These are phyloP conservation scores for Sinopyrophorus schimmeli DNA, from an alignment of 2,888 invertebrate species.

Conservation along the genomic window DNA sequence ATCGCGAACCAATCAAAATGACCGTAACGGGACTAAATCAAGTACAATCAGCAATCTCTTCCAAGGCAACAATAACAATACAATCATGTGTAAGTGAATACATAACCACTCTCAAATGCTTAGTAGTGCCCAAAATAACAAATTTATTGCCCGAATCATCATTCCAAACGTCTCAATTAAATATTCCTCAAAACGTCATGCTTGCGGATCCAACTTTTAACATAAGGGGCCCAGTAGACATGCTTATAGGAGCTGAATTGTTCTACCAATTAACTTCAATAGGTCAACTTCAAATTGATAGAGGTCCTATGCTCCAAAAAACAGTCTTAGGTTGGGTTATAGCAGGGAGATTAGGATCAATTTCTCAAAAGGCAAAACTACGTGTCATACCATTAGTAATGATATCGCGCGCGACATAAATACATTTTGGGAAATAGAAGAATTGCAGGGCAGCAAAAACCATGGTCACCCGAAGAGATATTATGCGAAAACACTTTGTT, in stretches of 20 bases:
- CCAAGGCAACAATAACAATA: too few relatives aligned
- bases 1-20: too few relatives aligned
- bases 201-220: constrained; percentile 21
- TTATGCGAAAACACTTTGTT: constrained; percentile 35
- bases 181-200: constrained; percentile 12
- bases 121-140: constrained; percentile 22
- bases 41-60: too few relatives aligned
- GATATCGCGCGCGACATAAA: constrained; percentile 10
- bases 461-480: constrained; percentile 20
- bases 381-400: neutral
- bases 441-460: constrained; percentile 15
- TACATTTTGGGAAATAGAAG: constrained; percentile 42
- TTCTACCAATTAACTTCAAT: constrained; percentile 13
- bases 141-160: constrained; percentile 8
- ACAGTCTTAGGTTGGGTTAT: constrained; percentile 21
- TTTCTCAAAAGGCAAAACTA: neutral
- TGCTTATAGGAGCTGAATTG: constrained; percentile 16
- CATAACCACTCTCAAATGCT: too few relatives aligned
- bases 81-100: too few relatives aligned
- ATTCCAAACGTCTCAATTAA: neutral
- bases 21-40: too few relatives aligned
- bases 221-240: constrained; percentile 4
- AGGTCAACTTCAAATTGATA: constrained; percentile 16
- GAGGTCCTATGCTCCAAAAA: constrained; percentile 15
- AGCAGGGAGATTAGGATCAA: too few relatives aligned